Conservation (phyloP, 2,888 invertebrate species). For the Neoitamus cyanurus region DNA sequence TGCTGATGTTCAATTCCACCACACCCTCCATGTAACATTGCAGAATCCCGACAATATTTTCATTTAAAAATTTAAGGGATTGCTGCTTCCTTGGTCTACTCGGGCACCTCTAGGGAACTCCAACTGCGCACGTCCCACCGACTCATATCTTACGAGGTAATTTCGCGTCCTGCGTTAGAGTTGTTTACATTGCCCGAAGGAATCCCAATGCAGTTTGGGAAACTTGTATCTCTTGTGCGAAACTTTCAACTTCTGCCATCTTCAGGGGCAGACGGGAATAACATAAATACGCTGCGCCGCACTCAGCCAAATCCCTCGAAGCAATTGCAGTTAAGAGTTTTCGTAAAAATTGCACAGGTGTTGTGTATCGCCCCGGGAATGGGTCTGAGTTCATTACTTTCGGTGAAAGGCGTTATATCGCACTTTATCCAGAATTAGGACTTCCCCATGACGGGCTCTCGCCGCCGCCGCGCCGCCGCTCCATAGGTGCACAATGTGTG, state of each 20-base stretch:
- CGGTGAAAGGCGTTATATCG: not conserved
- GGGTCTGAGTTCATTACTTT: not conserved
- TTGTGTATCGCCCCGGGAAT: not conserved
- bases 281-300: not conserved
- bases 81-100: too few relatives aligned
- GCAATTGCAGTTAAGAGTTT: not conserved
- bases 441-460: not conserved
- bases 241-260: not conserved
- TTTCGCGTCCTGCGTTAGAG: not conserved
- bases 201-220: not conserved
- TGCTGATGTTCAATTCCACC: too few relatives aligned
- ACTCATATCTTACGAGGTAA: not conserved
- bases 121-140: not conserved
- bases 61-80: too few relatives aligned
- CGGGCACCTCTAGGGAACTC: too few relatives aligned
- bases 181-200: not conserved
- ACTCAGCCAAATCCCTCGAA: not conserved
- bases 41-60: too few relatives aligned
- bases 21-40: too few relatives aligned
- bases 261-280: not conserved
- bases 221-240: not conserved
- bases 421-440: not conserved
- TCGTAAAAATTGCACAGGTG: not conserved
- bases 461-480: too few relatives aligned
- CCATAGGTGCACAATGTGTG: not conserved